Conservation (phyloP, 2,888 invertebrate genomes). For the Parnassius orleans region DNA sequence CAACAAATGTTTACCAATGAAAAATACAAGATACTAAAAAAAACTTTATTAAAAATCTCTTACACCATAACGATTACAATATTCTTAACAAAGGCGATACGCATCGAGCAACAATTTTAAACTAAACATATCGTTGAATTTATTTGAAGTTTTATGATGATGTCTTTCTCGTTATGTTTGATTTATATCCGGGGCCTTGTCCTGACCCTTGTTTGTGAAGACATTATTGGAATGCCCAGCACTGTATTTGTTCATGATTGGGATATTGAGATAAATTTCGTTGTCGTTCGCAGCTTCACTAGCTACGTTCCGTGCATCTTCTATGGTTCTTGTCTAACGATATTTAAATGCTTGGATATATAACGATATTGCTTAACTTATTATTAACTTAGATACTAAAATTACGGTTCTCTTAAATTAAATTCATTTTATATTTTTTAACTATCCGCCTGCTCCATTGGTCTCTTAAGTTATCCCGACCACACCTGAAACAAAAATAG, state of each 20-base stretch:
- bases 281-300: constrained; percentile 21
- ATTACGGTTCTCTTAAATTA: constrained; percentile 73
- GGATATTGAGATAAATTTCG: constrained; percentile 22
- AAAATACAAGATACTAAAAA: constrained; percentile 37
- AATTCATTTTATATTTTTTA: constrained; percentile 50
- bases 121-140: constrained; percentile 41
- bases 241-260: constrained; percentile 38
- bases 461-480: constrained; percentile 56
- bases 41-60: constrained; percentile 70
- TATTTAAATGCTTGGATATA: constrained; percentile 71
- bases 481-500: constrained; percentile 58
- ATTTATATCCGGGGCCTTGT: constrained; percentile 34
- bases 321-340: constrained; percentile 35
- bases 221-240: constrained; percentile 74
- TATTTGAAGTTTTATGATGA: constrained; percentile 41
- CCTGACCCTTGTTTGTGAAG: constrained; percentile 20
- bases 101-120: constrained; percentile 48
- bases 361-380: constrained; percentile 56
- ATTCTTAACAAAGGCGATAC: constrained; percentile 48
- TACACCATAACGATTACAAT: constrained; percentile 62
- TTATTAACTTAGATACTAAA: constrained; percentile 62
- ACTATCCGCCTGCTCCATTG: constrained; percentile 57
- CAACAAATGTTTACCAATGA: background rate
- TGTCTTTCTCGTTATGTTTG: constrained; percentile 62
- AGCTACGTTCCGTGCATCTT: constrained; percentile 29